Evolutionary conservation across 2,888 invertebrate species (phyloP), one percentile per base, ranked within the genome.

Genomic region (Podabrus alpinus): DNA sequence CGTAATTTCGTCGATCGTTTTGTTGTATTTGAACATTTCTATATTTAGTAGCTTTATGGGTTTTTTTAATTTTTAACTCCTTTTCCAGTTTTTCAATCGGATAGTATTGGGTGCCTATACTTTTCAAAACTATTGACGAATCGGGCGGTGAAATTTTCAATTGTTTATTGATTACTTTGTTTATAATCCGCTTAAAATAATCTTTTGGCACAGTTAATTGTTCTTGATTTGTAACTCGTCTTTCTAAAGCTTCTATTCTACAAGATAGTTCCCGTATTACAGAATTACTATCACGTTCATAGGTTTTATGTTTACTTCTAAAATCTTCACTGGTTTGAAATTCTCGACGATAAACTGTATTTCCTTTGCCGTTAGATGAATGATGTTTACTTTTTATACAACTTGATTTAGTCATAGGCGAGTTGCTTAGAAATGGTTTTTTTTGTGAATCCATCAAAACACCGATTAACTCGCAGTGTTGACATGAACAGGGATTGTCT

Each of bases 401-500:
- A 17, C 5, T n/a, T 21, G 59, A 13, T n/a, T 45, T 67, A 21
- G 24, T 66, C 13, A 59, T 1, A 10, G 45, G 66, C 7, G 59
- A 9, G 16, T 3, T 59, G 11, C 78, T 74, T 9, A 85, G 81
- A 45, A 86, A 82, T 0, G 87, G 87, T 16, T 82, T 80, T 72
- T 87, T 87, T 68, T 86, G 86, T 0, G 86, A 85, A 76, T 87
- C 87, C 0, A 83, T 81, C 21, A 87, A 75, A 3, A 87, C 80
- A 3, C 86, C 86, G 1, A 87, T 81, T 74, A 86, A 83, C 0
- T 86, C 86, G 74, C 87, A 87, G 75, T 87, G 86, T 76, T 85
- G 84, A 73, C 87, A 87, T 15, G 83, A 71, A 75, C 87, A 87
- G 2, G 86, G 86, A 9, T 80, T 79, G 9, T 84, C 81, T 11